These are phyloP conservation scores for Aphelenchoides besseyi DNA, from an alignment of 1,140 invertebrate genomes.

Conservation along the genomic window DNA sequence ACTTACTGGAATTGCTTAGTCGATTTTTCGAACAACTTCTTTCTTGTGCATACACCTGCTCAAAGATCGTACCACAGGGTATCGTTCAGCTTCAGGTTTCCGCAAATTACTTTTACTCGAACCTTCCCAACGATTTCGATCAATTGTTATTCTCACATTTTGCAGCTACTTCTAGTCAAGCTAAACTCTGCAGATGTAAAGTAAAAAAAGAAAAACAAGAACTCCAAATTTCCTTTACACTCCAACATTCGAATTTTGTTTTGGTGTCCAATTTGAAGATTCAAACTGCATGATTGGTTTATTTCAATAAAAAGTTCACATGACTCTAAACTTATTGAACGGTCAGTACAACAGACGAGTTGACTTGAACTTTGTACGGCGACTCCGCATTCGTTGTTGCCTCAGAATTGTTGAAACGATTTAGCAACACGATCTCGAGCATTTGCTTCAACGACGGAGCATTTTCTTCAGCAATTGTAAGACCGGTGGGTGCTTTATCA, in stretches of 20 bases:
- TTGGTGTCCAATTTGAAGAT: neutral
- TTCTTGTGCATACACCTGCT: neutral
- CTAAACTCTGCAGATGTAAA: no score
- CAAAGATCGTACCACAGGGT: neutral
- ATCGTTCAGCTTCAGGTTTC: neutral
- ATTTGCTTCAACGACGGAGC: neutral
- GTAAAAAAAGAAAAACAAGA: neutral
- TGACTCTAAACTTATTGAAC: neutral
- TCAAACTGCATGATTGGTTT: neutral
- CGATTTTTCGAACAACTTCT: neutral
- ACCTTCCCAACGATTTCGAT: neutral
- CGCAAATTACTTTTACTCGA: neutral
- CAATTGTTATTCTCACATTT: neutral
- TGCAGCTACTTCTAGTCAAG: no score
- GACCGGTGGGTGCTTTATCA: no score
- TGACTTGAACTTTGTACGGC: neutral
- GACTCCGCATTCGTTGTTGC: no score
- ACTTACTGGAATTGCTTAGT: no score
- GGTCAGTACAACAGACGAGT: neutral
- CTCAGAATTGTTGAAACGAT: neutral
- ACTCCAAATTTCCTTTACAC: neutral
- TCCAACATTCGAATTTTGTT: neutral
- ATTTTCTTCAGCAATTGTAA: no score
- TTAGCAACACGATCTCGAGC: neutral
- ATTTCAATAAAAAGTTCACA: neutral